Conservation (phyloP, 2,797 vertebrate species). For the Tiaroga cobitis region DNA sequence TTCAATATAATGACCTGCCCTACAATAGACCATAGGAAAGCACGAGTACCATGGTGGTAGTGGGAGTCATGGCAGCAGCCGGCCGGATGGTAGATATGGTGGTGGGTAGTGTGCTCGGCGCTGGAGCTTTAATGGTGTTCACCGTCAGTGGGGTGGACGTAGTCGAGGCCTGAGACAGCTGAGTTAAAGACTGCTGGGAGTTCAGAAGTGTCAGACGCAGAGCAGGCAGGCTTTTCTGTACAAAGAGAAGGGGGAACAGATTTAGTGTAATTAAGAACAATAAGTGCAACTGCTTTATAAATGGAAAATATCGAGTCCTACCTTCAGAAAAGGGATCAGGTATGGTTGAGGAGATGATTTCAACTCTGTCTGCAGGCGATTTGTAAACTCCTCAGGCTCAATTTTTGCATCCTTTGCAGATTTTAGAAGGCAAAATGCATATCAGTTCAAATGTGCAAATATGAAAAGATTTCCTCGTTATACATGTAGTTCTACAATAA, state of each 20-base stretch:
- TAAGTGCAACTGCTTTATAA: not conserved
- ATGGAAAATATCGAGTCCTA: not conserved
- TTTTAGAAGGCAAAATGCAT: slow-evolving; percentile 37
- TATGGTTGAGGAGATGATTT: slow-evolving; percentile 91
- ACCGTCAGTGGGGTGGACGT: slow-evolving; percentile 67
- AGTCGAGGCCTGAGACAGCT: slow-evolving; percentile 67
- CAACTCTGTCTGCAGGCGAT: slow-evolving; percentile 85
- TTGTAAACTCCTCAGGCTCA: slow-evolving; percentile 89
- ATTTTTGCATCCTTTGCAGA: slow-evolving; percentile 85
- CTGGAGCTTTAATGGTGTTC: slow-evolving; percentile 65
- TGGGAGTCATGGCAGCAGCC: slow-evolving; percentile 66
- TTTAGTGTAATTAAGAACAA: not conserved
- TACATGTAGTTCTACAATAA: not conserved
- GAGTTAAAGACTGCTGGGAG: slow-evolving; percentile 83
- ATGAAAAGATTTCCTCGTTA: not conserved
- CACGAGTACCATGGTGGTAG: slow-evolving; percentile 70
- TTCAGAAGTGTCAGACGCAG: slow-evolving; percentile 85
- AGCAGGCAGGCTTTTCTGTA: slow-evolving; percentile 88
- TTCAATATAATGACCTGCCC: not conserved
- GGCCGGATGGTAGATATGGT: slow-evolving; percentile 75
- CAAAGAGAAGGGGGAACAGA: slow-evolving; percentile 27
- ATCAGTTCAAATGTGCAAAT: not conserved
- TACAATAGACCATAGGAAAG: not conserved
- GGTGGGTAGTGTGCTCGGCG: slow-evolving; percentile 73
- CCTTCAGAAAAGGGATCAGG: slow-evolving; percentile 92